phyloP scores from a whole-genome alignment of 2,888 invertebrate genomes.

The Endotricha flammealis region DNA sequence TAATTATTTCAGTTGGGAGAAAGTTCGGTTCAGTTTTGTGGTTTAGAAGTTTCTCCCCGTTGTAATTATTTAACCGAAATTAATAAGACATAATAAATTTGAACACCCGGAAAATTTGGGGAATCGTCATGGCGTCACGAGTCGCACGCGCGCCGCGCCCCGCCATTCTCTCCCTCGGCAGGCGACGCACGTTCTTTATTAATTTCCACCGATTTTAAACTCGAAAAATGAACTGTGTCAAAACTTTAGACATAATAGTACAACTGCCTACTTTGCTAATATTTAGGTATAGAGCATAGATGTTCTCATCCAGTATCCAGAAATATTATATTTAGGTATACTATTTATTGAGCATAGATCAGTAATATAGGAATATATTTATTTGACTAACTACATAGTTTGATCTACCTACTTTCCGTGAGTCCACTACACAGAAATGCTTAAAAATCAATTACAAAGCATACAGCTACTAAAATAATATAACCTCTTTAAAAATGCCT shows the following conservation, averaged over 20 bases:
- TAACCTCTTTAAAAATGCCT: too few relatives aligned
- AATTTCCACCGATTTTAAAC: conserved; percentile 53
- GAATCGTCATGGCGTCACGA: conserved; percentile 30
- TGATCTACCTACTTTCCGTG: too few relatives aligned
- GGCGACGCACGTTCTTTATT: conserved; percentile 48
- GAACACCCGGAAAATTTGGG: conserved; percentile 38
- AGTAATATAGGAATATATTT: too few relatives aligned
- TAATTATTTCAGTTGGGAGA: conserved; percentile 36
- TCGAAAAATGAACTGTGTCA: conserved; percentile 38
- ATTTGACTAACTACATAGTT: too few relatives aligned
- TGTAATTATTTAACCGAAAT: conserved; percentile 49
- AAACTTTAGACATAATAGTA: conserved; percentile 30
- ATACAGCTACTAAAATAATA: too few relatives aligned
- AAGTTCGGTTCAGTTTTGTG: conserved; percentile 29
- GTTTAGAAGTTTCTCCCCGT: conserved; percentile 26
- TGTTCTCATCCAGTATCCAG: conserved; percentile 3
- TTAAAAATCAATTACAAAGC: too few relatives aligned
- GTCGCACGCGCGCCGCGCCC: conserved; percentile 15
- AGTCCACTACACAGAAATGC: too few relatives aligned
- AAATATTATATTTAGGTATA: not conserved
- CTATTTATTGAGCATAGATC: too few relatives aligned
- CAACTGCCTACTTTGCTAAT: too few relatives aligned
- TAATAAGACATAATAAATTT: conserved; percentile 52
- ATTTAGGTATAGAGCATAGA: too few relatives aligned
- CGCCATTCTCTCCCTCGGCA: too few relatives aligned